Evolutionary conservation across 2,888 invertebrate genomes (phyloP), one percentile per base, ranked within the genome.

Genomic region (Oxyteleia sp.): DNA sequence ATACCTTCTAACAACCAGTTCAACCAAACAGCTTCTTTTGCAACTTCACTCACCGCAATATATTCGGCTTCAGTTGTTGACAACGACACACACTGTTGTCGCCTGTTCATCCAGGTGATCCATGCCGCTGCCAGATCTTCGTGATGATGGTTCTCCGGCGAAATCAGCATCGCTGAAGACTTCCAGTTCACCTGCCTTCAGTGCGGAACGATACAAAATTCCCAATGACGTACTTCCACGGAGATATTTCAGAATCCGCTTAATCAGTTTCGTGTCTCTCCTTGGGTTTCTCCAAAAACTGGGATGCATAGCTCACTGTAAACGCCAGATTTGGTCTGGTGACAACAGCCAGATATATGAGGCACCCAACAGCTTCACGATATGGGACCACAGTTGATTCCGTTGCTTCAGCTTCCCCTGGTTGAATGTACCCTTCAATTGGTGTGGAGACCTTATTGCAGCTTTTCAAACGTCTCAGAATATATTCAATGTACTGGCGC

Each of bases 61-160:
- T 71, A 71, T 23, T 64, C 79, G 2, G 69, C 69, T 41, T 78
- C 63, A 13, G 69, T 63, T 2, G 76, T 78, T 2, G 76, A 68
- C 0, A 55, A 18, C 0, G 78, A 32, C 1, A 71, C 41, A 26
- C 69, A 32, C 11, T 23, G 59, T 18, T 79, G 78, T 18, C 32
- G 23, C 10, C 47, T 53, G 15, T 55, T 63, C n/a, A 35, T 35
- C 69, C 68, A 78, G 3, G 49, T 57, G 29, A 76, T 59, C 16
- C 23, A 71, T 16, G 0, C 71, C 79, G 15, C 47, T 79, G 4
- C 57, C 64, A 0, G 71, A 79, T 15, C 15, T 32, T 18, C 64
- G 8, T 3, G 69, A 26, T 2, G 3, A 10, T 4, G 71, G 38
- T 11, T 71, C 47, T n/a, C 35, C 11, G 4, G 76, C 76, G 16